A percentile compares a stretch with the other conserved stretches of the same genome.
Conservation (phyloP, 2,113 vertebrate genomes). For the Corythornis vintsioides region DNA sequence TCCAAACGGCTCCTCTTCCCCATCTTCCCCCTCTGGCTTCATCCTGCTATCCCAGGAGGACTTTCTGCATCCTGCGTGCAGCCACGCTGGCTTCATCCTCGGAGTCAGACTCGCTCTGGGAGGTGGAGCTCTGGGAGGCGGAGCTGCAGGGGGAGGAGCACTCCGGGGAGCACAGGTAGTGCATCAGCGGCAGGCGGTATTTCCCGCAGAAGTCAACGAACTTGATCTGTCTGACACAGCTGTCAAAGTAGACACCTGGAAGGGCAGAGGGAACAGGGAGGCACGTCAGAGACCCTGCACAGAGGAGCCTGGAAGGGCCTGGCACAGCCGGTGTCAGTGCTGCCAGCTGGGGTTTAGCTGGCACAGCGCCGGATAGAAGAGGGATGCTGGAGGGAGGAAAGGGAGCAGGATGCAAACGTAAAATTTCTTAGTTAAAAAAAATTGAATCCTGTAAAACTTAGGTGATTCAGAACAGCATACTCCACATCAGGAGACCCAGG, state of each 20-base stretch:
- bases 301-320: not conserved
- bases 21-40: not conserved
- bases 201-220: constrained; percentile 99
- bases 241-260: constrained; percentile 97
- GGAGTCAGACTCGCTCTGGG: constrained; percentile 93
- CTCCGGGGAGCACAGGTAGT: constrained; percentile 94
- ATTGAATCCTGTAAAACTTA: not conserved
- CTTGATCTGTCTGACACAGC: constrained; percentile 96
- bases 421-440: not conserved
- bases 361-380: rapidly evolving
- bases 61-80: constrained; percentile 92
- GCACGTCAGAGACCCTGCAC: rapidly evolving
- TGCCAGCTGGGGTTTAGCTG: not conserved
- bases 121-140: constrained; percentile 94
- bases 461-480: not conserved
- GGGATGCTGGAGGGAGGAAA: not conserved
- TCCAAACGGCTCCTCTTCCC: not conserved
- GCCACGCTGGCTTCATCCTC: constrained; percentile 92
- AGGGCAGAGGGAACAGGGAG: constrained; percentile 7
- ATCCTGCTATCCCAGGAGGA: constrained; percentile 87
- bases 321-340: no score
- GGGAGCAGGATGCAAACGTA: not conserved
- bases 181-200: constrained; percentile 97
- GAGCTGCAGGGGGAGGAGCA: constrained; percentile 91
- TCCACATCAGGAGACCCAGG: not conserved